phyloP scores from a whole-genome alignment of 2,888 invertebrate genomes.

The Cryptocephalus primarius region DNA sequence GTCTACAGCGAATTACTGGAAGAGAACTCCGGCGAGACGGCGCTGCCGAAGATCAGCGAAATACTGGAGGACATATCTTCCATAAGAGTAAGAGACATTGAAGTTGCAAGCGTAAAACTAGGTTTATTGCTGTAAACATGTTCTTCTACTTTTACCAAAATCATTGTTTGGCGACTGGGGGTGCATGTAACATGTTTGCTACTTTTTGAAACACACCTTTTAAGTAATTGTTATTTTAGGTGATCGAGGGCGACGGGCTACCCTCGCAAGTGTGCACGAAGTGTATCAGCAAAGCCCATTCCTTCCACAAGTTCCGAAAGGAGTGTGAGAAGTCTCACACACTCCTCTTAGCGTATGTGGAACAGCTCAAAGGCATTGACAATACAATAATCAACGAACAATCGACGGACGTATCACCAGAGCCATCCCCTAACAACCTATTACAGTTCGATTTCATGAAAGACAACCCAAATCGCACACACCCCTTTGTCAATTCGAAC shows the following conservation, averaged over 20 bases:
- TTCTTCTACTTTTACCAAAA: too few species aligned
- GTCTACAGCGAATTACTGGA: constrained; percentile 11
- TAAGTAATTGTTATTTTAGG: constrained; percentile 6
- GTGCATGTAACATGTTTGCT: too few species aligned
- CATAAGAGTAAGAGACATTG: constrained; percentile 10
- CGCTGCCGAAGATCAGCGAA: constrained; percentile 9
- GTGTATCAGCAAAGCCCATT: constrained; percentile 12
- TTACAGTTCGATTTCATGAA: not conserved
- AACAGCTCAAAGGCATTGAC: not conserved
- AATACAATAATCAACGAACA: not conserved
- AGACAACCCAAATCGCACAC: not conserved
- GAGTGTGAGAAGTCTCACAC: constrained; percentile 11
- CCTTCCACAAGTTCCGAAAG: constrained; percentile 11
- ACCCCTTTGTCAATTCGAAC: too few species aligned
- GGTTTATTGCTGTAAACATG: not conserved
- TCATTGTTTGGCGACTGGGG: too few species aligned
- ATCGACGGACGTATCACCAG: not conserved
- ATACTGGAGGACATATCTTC: constrained; percentile 10
- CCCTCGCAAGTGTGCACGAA: constrained; percentile 12
- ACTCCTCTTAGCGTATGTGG: constrained; percentile 9
- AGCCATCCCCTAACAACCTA: not conserved
- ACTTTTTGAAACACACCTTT: not conserved
- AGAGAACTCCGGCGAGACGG: constrained; percentile 9
- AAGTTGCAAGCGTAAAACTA: not conserved
- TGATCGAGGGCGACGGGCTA: constrained; percentile 6